These are phyloP conservation scores for Phaenicophaeus curvirostris DNA, from an alignment of 2,797 vertebrate genomes.

Conservation along the genomic window DNA sequence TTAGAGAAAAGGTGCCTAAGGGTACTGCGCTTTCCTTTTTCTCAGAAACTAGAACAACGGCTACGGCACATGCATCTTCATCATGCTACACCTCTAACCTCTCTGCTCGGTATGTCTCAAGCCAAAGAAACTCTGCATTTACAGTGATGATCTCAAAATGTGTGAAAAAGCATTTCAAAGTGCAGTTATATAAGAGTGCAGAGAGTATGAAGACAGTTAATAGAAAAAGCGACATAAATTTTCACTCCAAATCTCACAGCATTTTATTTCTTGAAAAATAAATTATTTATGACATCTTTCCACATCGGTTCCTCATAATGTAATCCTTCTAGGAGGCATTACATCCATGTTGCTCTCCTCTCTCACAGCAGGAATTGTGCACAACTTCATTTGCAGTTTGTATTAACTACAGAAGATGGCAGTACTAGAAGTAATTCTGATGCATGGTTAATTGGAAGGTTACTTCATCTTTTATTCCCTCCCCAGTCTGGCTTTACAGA, in stretches of 20 bases:
- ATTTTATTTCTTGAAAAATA: constrained; percentile 16
- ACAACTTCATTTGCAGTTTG: constrained; percentile 28
- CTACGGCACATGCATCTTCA: background rate
- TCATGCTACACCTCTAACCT: background rate
- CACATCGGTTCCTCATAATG: background rate
- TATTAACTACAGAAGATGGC: constrained; percentile 66
- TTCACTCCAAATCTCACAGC: background rate
- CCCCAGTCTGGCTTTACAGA: background rate
- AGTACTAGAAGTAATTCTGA: constrained; percentile 57
- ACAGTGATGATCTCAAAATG: background rate
- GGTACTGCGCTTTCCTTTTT: background rate
- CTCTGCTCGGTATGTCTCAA: background rate
- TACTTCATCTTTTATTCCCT: background rate
- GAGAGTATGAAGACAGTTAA: background rate
- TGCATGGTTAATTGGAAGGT: background rate
- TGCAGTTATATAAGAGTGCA: background rate
- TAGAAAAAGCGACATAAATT: background rate
- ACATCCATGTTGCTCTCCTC: background rate
- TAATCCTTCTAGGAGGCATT: background rate
- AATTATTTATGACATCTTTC: constrained; percentile 11
- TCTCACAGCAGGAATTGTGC: background rate
- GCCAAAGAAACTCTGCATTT: background rate
- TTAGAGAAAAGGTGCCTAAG: background rate
- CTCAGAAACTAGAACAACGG: background rate
- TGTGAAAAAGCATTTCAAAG: background rate